Evolutionary conservation across 1,140 invertebrate species (phyloP), one percentile per base, ranked within the genome.

Genomic region (Papilio aristodemus): DNA sequence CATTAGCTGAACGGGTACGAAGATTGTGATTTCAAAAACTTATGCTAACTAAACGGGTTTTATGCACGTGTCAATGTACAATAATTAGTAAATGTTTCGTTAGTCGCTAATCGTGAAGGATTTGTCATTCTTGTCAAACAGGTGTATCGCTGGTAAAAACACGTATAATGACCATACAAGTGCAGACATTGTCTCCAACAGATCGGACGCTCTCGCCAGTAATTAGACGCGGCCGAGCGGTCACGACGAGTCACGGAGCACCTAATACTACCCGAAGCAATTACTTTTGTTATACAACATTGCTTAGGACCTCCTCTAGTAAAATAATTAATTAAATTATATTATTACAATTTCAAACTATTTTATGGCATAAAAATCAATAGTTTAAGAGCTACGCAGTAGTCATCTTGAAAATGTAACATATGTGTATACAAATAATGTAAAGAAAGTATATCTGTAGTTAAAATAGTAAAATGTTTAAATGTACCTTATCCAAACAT

Each of bases 81-180:
- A 72, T 74, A 73, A n/a, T n/a, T n/a, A n/a, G n/a, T n/a, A n/a
- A n/a, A 64, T 38, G 72, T 77, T 83, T 83, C 78, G 78, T 77
- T 63, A 58, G 73, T 74, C 74, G 78, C 69, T 85, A 81, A 81
- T 79, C 73, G 69, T 22, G 25, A 60, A 22, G 70, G 71, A 83
- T 81, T 86, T 83, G 81, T 85, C 80, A 83, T 70, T 76, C 74
- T 73, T 67, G 75, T 71, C 71, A 77, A 79, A 80, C 80, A 85
- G 77, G 84, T 83, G 79, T 80, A 76, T 81, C 81, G 81, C 78
- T 77, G 80, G 77, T 75, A 81, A 83, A 84, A 81, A 83, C 76
- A 81, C 75, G 75, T 78, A 79, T 85, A 86, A 86, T 83, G 77
- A 78, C 76, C 77, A 76, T 73, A 83, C 73, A 76, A 81, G 76